Base-by-base conservation (phyloP, 23 tunicate species). In the Styela plicata region DNA sequence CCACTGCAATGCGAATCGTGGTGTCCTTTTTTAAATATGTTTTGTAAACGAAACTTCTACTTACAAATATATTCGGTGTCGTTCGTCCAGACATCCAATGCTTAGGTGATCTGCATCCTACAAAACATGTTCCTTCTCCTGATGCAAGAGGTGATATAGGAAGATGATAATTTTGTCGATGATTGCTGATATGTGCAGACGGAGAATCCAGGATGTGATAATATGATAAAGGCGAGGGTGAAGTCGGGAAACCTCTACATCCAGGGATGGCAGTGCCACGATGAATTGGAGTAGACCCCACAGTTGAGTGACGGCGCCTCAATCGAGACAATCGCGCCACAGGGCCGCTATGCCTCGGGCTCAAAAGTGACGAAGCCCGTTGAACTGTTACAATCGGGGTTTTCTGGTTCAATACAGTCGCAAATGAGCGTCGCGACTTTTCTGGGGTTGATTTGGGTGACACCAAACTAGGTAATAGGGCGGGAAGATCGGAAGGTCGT, bases 111-210 rank as follows among this genome's bases (percentile, higher is more conserved):
- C 37, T 76, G 37, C 77, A 71, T 1, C 81, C 81, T 0, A 53
- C 64, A 27, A 76, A 27, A 28, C 81, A 52, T 16, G 26, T 25
- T 24, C 66, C 2, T 25, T 27, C 26, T 0, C 25, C 37, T 0
- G 66, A 33, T 24, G 81, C 81, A 26, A 76, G 66, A 26, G 81
- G 81, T 44, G 81, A 76, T 52, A 76, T 76, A 7, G 81, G 81
- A 27, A 76, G 26, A 24, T 44, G 69, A 44, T 24, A 76, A 52
- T 29, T 25, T 13, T 53, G 64, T 53, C 81, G 52, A 57, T 76
- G 81, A 27, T 5, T 53, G 21, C 18, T 21, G 21, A 32, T 53
- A 23, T 29, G 33, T 0, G 64, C n/a, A 36, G 33, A n/a, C 28
- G 81, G 31, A 21, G 81, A 71, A 30, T 71, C 77, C 3, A 71